A percentile compares a stretch with the other conserved stretches of the same genome.
Evolutionary conservation across 2,113 vertebrate genomes (phyloP).

Genomic region (Tupaia tana): DNA sequence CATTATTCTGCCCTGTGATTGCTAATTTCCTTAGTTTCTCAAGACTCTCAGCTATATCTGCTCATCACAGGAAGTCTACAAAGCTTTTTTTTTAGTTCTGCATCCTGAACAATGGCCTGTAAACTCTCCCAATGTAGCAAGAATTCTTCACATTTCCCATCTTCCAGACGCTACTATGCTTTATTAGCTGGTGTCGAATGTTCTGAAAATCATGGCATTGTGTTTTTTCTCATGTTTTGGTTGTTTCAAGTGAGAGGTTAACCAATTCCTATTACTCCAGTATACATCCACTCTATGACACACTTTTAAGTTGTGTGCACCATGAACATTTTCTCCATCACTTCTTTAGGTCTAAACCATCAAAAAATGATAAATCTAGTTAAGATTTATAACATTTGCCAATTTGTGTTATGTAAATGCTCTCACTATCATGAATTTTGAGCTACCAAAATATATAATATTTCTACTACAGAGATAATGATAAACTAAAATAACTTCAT

Average conservation of each 20-base stretch:
- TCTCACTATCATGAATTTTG: neutral
- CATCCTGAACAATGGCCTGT: neutral
- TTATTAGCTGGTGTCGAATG: neutral
- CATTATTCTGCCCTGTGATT: neutral
- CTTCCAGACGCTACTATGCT: neutral
- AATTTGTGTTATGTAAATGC: neutral
- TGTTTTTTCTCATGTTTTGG: neutral
- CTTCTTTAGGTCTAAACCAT: neutral
- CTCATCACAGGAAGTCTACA: neutral
- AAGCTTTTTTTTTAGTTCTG: neutral
- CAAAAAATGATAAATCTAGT: conserved; percentile 14
- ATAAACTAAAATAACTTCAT: neutral
- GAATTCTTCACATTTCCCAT: neutral
- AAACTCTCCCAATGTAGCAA: neutral
- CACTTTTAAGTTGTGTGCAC: neutral
- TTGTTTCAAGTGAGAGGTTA: conserved; percentile 25
- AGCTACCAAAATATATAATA: neutral
- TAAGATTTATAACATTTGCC: neutral
- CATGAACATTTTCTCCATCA: conserved; percentile 18
- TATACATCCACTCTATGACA: neutral
- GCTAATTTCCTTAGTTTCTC: neutral
- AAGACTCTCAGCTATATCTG: neutral
- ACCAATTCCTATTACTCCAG: neutral
- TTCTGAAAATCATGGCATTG: neutral
- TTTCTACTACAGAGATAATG: conserved; percentile 7